These are phyloP conservation scores for Chloropsis cyanopogon DNA, from an alignment of 2,113 vertebrate genomes.

Conservation along the genomic window DNA sequence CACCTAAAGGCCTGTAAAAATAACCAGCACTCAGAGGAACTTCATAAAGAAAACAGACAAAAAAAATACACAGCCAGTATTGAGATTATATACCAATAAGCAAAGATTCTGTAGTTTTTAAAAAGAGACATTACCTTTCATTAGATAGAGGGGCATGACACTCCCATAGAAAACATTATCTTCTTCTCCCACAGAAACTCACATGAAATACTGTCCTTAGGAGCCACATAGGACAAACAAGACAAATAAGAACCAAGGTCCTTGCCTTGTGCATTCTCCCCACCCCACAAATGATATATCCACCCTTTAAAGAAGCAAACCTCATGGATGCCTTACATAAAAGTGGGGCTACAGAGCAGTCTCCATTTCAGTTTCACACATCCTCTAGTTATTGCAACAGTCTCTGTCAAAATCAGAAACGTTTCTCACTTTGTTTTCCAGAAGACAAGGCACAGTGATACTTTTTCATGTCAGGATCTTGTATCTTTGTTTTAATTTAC, in stretches of 20 bases:
- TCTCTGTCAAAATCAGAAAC: not conserved
- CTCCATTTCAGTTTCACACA: not conserved
- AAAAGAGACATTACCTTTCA: slow-evolving; percentile 10
- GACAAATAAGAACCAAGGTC: slow-evolving; percentile 11
- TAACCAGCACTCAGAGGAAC: slow-evolving; percentile 26
- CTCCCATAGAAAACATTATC: slow-evolving; percentile 39
- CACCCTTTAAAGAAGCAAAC: not conserved
- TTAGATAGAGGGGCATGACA: slow-evolving; percentile 4
- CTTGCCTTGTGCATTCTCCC: not conserved
- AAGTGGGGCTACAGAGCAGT: not conserved
- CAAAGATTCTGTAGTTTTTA: slow-evolving; percentile 27
- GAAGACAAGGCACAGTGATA: not conserved
- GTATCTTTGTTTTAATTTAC: not conserved
- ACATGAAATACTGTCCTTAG: not conserved
- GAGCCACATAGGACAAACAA: slow-evolving; percentile 33
- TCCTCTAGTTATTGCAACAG: not conserved
- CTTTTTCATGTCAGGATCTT: not conserved
- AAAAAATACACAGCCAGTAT: slow-evolving; percentile 33
- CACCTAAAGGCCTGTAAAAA: slow-evolving; percentile 8
- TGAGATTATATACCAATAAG: slow-evolving; percentile 47
- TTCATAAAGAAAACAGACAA: slow-evolving; percentile 9
- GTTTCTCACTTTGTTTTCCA: not conserved
- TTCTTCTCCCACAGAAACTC: not conserved
- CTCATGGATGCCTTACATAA: not conserved
- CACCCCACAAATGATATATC: not conserved